Evolutionary conservation across 1,140 invertebrate genomes (phyloP).

Genomic region (Heliconius nattereri): DNA sequence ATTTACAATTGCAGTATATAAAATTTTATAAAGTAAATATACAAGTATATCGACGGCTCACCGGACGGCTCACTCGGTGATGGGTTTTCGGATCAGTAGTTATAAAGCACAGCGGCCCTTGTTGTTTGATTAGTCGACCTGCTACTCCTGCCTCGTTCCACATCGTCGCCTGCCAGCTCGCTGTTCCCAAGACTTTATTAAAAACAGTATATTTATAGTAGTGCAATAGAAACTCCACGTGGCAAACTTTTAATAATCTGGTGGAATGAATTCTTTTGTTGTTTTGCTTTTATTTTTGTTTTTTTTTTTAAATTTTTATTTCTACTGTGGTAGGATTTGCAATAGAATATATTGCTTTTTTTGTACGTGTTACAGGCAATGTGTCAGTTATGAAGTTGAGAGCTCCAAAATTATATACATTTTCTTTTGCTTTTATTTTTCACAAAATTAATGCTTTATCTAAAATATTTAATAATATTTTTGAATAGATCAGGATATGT

Average conservation of each 20-base stretch:
- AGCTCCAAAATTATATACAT: too few relatives aligned
- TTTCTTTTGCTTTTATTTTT: too few relatives aligned
- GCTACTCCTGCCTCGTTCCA: slow-evolving; percentile 48
- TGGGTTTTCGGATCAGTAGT: slow-evolving; percentile 48
- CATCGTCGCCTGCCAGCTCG: slow-evolving; percentile 36
- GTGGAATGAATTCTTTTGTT: background rate
- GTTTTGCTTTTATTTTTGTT: background rate
- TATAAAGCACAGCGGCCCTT: slow-evolving; percentile 48
- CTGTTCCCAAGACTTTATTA: slow-evolving; percentile 3
- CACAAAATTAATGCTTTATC: too few relatives aligned
- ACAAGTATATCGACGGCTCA: background rate
- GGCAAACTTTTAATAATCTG: background rate
- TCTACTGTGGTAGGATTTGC: background rate
- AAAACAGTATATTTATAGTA: slow-evolving; percentile 13
- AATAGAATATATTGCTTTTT: too few relatives aligned
- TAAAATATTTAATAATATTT: too few relatives aligned
- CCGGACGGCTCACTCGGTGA: background rate
- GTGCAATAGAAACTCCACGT: background rate
- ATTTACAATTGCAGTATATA: background rate
- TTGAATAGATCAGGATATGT: too few relatives aligned
- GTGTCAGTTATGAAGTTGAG: too few relatives aligned
- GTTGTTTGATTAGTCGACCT: slow-evolving; percentile 70
- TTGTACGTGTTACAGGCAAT: too few relatives aligned
- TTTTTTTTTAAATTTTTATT: background rate
- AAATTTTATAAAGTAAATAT: background rate